Conservation (phyloP, 2,797 vertebrate genomes). For the Phylloscopus collybita region DNA sequence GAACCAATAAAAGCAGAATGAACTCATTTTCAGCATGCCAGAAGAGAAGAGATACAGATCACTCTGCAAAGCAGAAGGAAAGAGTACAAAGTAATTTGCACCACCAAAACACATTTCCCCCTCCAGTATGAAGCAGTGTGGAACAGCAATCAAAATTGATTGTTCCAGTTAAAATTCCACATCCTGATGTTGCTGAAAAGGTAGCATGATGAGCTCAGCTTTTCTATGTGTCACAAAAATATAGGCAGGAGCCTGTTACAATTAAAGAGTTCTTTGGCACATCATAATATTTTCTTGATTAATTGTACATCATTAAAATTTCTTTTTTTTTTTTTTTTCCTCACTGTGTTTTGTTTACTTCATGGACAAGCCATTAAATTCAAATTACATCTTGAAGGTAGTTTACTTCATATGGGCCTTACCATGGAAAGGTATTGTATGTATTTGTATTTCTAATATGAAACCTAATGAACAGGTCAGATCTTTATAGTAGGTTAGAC, state of each 20-base stretch:
- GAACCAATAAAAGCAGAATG: not conserved
- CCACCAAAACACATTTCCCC: slow-evolving; percentile 19
- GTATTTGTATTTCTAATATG: slow-evolving; percentile 27
- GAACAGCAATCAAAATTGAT: slow-evolving; percentile 42
- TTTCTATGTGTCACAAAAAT: not conserved
- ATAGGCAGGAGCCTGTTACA: not conserved
- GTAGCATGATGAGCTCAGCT: slow-evolving; percentile 7
- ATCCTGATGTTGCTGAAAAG: not conserved
- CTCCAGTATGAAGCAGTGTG: slow-evolving; percentile 4
- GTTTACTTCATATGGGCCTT: slow-evolving; percentile 11
- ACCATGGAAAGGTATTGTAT: not conserved
- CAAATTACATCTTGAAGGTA: slow-evolving; percentile 63
- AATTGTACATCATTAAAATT: slow-evolving; percentile 33
- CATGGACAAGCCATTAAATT: slow-evolving; percentile 60
- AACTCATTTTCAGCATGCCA: not conserved
- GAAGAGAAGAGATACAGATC: not conserved
- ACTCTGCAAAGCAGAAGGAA: not conserved
- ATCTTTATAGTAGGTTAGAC: not conserved
- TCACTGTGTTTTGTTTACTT: slow-evolving; percentile 67
- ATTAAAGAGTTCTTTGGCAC: slow-evolving; percentile 5
- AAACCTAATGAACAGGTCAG: not conserved
- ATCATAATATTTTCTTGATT: slow-evolving; percentile 61
- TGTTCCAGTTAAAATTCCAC: slow-evolving; percentile 41
- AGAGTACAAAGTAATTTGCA: not conserved
- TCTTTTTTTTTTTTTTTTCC: slow-evolving; percentile 52